Evolutionary conservation across 2,797 vertebrate species (phyloP).

Genomic region (Halcyon smyrnensis): DNA sequence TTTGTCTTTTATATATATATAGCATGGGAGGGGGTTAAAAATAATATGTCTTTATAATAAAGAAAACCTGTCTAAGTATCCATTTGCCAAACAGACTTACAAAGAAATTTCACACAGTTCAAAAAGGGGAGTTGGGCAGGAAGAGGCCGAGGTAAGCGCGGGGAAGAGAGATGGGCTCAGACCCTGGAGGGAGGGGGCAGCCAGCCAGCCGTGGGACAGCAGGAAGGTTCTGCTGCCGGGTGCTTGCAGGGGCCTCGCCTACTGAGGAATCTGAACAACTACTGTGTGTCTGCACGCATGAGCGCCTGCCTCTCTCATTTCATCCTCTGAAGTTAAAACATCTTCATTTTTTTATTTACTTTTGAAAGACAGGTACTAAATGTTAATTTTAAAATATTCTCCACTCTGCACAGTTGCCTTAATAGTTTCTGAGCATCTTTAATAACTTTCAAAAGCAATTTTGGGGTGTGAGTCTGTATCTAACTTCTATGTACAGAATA

Average conservation of each 20-base stretch:
- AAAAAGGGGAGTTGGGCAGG: neutral
- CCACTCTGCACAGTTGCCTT: conserved; percentile 49
- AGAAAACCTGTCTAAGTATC: conserved; percentile 1
- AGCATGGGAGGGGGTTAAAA: neutral
- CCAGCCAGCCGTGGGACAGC: fast-evolving
- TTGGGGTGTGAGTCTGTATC: neutral
- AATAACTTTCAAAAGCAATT: neutral
- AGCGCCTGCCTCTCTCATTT: neutral
- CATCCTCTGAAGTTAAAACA: neutral
- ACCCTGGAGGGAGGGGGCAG: neutral
- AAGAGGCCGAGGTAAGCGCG: neutral
- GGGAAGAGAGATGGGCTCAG: neutral
- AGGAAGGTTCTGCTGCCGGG: neutral
- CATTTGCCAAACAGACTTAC: conserved; percentile 5
- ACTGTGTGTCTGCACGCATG: neutral
- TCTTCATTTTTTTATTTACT: neutral
- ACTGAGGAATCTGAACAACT: neutral
- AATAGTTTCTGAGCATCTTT: neutral
- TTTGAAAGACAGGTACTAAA: conserved; percentile 8
- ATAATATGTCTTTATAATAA: conserved; percentile 58
- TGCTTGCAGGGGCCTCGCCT: fast-evolving
- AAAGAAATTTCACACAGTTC: neutral
- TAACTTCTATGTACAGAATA: neutral
- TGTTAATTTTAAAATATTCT: neutral
- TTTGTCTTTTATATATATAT: conserved; percentile 53